Conservation (phyloP, 2,888 invertebrate species). For the Cataglyphis altisquamis region DNA sequence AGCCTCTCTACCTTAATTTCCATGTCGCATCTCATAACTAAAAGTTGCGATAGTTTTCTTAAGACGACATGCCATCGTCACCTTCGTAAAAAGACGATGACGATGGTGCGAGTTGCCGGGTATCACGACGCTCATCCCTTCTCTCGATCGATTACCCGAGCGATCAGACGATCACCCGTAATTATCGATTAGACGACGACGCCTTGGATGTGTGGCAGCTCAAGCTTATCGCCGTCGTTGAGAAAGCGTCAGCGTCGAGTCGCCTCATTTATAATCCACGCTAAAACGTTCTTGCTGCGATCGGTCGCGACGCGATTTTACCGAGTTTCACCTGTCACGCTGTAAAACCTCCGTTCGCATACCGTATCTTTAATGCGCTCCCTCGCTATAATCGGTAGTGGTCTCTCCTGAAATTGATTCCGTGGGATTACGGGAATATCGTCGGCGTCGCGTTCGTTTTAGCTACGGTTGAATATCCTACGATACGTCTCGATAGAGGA, state of each 20-base stretch:
- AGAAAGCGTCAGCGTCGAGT: conserved; percentile 57
- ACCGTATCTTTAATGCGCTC: conserved; percentile 7
- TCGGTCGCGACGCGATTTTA: conserved; percentile 57
- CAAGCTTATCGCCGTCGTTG: conserved; percentile 43
- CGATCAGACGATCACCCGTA: conserved; percentile 50
- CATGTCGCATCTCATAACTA: conserved; percentile 37
- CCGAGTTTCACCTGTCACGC: conserved; percentile 68
- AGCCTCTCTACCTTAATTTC: conserved; percentile 42
- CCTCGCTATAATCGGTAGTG: conserved; percentile 26
- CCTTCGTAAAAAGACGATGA: conserved; percentile 27
- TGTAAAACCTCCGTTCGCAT: conserved; percentile 52
- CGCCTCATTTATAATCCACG: conserved; percentile 68
- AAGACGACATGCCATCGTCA: conserved; percentile 31
- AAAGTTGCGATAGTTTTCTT: conserved; percentile 46
- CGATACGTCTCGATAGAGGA: background rate
- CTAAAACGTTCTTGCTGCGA: conserved; percentile 47
- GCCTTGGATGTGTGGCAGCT: conserved; percentile 8
- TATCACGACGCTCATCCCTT: conserved; percentile 15
- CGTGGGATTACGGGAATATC: conserved; percentile 13
- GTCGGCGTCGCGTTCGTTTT: background rate
- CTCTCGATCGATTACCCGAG: conserved; percentile 45
- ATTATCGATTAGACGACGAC: conserved; percentile 60
- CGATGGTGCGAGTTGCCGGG: background rate
- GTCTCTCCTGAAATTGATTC: conserved; percentile 50
- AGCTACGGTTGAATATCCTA: conserved; percentile 1